These are phyloP conservation scores for Podotricha telesiphe DNA, from an alignment of 2,888 invertebrate genomes.

Conservation along the genomic window DNA sequence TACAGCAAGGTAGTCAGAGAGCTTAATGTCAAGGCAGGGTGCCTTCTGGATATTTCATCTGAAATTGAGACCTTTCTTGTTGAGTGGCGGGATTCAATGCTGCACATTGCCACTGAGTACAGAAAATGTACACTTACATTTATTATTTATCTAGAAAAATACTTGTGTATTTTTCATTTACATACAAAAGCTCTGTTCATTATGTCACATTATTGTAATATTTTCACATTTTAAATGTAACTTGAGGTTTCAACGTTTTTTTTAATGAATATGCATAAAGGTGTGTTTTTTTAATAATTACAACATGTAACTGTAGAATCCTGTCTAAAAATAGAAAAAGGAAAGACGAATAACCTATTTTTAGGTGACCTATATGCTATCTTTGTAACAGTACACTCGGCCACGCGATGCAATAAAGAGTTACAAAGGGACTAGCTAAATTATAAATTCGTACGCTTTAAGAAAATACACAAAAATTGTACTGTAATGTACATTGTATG, in stretches of 20 bases:
- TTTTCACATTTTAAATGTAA: slow-evolving; percentile 9
- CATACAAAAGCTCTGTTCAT: neutral
- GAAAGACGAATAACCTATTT: slow-evolving; percentile 30
- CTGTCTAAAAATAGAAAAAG: slow-evolving; percentile 31
- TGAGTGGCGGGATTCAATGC: no score
- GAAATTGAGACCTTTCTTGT: no score
- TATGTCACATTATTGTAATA: neutral
- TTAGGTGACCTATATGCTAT: slow-evolving; percentile 33
- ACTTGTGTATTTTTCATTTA: neutral
- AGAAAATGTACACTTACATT: no score
- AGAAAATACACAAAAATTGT: neutral
- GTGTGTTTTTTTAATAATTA: slow-evolving; percentile 19
- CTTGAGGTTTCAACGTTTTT: neutral
- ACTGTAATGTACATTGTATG: no score
- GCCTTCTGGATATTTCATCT: no score
- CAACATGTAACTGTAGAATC: slow-evolving; percentile 22
- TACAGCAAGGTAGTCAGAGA: no score
- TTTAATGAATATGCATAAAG: neutral
- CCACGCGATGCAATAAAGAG: slow-evolving; percentile 12
- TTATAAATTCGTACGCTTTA: slow-evolving; percentile 27
- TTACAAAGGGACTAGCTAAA: slow-evolving; percentile 23
- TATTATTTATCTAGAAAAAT: no score
- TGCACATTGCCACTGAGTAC: no score
- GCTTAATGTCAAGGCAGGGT: no score
- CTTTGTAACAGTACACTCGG: slow-evolving; percentile 21